Evolutionary conservation across 1,140 invertebrate genomes (phyloP).

Genomic region (Bombus affinis): DNA sequence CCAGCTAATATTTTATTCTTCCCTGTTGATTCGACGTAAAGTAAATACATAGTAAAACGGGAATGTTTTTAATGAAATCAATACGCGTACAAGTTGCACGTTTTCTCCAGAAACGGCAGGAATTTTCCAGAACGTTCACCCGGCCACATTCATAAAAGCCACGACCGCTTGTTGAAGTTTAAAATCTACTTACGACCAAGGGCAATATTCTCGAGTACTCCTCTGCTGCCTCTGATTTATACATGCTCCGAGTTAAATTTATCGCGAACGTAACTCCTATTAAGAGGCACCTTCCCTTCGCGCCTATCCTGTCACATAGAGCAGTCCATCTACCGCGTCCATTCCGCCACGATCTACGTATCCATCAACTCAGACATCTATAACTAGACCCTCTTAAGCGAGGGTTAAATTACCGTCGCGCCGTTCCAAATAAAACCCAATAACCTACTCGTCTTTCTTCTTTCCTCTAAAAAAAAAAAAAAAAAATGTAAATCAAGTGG

Average conservation of each 20-base stretch:
- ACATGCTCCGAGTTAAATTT: constrained; percentile 43
- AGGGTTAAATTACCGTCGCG: no score
- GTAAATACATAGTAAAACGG: not conserved
- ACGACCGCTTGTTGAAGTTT: constrained; percentile 28
- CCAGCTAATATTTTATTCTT: not conserved
- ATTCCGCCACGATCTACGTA: not conserved
- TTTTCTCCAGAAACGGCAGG: not conserved
- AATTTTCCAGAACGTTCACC: constrained; percentile 22
- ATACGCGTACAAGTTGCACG: no score
- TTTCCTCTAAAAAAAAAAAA: no score
- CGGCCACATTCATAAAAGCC: not conserved
- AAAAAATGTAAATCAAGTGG: not conserved
- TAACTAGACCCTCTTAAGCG: no score
- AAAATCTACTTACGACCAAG: constrained; percentile 36
- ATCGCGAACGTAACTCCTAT: constrained; percentile 44
- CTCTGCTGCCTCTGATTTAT: constrained; percentile 40
- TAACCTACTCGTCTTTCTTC: not conserved
- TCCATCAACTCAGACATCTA: not conserved
- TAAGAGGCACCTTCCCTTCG: constrained; percentile 20
- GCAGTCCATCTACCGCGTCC: not conserved
- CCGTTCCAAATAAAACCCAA: not conserved
- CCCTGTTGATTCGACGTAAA: not conserved
- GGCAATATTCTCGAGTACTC: constrained; percentile 31
- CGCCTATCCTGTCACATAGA: not conserved
- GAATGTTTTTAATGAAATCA: not conserved